Evolutionary conservation across 2,888 invertebrate genomes (phyloP), one percentile per base, ranked within the genome.

Genomic region (Copidosoma aretas): DNA sequence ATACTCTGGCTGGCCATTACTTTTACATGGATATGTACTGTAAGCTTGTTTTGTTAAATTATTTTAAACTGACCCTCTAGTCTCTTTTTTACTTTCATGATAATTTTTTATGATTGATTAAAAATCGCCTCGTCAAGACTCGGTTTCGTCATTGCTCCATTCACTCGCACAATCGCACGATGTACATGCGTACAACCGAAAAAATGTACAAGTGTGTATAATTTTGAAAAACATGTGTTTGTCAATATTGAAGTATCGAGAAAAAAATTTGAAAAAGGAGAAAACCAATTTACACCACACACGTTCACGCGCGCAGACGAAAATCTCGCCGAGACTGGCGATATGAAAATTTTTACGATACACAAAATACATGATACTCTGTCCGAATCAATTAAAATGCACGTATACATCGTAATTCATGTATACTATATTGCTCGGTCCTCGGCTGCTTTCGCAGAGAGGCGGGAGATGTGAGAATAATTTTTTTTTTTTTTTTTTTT

Each of bases 381-480:
- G 32, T 32, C 32, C 68, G 67, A 68, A 67, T 60, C 8, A 24
- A 64, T 25, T 22, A 60, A 17, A 58, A 71, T 70, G 3, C 32
- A 32, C 32, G 8, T 32, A 32, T 32, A 32, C 32, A 32, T 8
- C 8, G 32, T 32, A 32, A 32, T n/a, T n/a, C 32, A 8, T 8
- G 32, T 32, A 32, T 8, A 32, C 8, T 32, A 32, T 32, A 8
- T 78, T 74, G 79, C 77, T 79, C 77, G 76, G 74, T 80, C 80
- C 79, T 82, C 80, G 77, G 78, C 79, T 79, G 79, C 80, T 80
- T 75, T 82, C 79, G 81, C 80, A 81, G 80, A 81, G 80, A 82
- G 82, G 80, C 83, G 83, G 83, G 83, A 83, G 83, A 83, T 79
- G 83, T 83, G 83, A 83, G 83, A 83, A 83, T 82, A 80, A 81